Conservation (phyloP, 2,888 invertebrate genomes). For the Hipparchia sbordonii region DNA sequence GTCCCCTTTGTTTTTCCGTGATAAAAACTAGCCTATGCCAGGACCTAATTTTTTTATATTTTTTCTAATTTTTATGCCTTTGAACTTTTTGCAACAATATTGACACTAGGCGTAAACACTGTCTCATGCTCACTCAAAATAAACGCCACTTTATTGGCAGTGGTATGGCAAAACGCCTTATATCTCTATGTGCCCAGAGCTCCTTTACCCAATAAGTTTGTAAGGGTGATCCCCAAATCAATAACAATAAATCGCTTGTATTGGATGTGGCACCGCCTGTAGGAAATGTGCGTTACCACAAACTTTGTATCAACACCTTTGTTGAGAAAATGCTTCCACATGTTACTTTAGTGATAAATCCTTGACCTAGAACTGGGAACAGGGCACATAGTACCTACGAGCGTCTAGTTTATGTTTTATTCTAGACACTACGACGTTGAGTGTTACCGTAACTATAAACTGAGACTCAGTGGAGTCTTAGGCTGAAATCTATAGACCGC, state of each 20-base stretch:
- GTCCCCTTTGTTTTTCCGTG: no score
- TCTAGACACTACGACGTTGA: neutral
- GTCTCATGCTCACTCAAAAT: no score
- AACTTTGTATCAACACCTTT: constrained; percentile 60
- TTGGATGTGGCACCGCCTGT: constrained; percentile 62
- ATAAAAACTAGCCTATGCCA: no score
- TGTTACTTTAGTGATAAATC: constrained; percentile 2
- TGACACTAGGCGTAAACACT: no score
- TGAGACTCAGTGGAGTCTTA: neutral
- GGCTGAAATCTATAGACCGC: no score
- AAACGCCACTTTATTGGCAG: neutral
- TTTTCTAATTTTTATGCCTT: no score
- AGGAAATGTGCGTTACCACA: constrained; percentile 67
- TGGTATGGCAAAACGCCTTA: neutral
- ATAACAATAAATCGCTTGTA: constrained; percentile 76
- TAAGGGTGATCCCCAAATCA: constrained; percentile 61
- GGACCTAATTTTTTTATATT: no score
- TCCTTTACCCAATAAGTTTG: constrained; percentile 53
- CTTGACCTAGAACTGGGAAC: constrained; percentile 2
- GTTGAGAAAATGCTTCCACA: neutral
- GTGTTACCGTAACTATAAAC: neutral
- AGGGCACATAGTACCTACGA: neutral
- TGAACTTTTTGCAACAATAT: no score
- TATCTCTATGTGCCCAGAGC: constrained; percentile 4
- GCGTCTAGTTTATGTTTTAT: neutral